These are phyloP conservation scores for Matsumyia berberina DNA, from an alignment of 2,888 invertebrate genomes.

Conservation along the genomic window DNA sequence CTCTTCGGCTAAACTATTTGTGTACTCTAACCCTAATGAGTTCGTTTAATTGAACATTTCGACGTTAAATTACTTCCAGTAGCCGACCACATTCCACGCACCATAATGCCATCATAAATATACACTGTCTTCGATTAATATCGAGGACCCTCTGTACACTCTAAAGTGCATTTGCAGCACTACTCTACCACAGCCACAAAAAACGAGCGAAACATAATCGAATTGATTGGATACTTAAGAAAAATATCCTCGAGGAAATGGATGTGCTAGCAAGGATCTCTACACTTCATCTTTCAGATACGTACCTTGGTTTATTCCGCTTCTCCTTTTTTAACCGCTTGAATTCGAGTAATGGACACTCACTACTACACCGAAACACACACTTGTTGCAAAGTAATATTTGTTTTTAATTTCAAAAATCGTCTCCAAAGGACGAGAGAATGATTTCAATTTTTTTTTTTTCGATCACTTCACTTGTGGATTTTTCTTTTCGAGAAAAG, in stretches of 20 bases:
- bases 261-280: constrained; percentile 6
- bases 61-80: background rate
- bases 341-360: constrained; percentile 51
- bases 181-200: background rate
- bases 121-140: constrained; percentile 41
- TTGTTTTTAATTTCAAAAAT: constrained; percentile 56
- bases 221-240: constrained; percentile 68
- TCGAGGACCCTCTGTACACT: background rate
- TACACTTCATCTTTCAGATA: constrained; percentile 28
- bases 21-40: constrained; percentile 7
- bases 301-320: constrained; percentile 15
- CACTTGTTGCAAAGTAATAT: constrained; percentile 72
- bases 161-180: constrained; percentile 40
- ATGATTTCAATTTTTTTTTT: background rate
- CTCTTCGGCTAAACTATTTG: too few relatives aligned
- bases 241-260: constrained; percentile 57
- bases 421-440: constrained; percentile 17
- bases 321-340: constrained; percentile 6
- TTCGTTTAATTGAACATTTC: background rate
- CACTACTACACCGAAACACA: constrained; percentile 17
- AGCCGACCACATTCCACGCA: background rate
- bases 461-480: constrained; percentile 20
- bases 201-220: constrained; percentile 48
- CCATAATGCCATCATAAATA: constrained; percentile 39
- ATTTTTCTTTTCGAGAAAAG: background rate